Conservation (phyloP, 2,113 vertebrate species). For the Clinocottus analis region DNA sequence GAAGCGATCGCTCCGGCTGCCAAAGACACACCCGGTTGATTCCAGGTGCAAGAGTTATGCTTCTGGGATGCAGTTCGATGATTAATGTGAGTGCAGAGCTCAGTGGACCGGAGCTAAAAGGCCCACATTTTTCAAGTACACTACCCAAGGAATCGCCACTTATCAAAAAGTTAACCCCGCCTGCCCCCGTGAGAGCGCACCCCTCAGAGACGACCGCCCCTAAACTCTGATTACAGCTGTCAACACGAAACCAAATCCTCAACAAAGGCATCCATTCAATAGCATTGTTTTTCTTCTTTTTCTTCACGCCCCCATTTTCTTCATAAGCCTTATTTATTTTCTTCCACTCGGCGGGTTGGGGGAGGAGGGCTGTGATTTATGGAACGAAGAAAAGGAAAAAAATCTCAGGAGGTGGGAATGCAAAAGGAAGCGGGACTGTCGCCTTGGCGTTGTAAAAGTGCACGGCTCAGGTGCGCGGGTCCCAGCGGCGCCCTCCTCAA, state of each 20-base stretch:
- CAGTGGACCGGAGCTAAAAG: slow-evolving; percentile 65
- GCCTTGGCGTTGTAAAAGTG: slow-evolving; percentile 50
- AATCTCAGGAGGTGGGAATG: slow-evolving; percentile 58
- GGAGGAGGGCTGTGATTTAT: slow-evolving; percentile 67
- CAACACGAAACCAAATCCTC: slow-evolving; percentile 54
- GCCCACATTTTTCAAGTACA: slow-evolving; percentile 71
- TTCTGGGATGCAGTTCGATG: slow-evolving; percentile 22
- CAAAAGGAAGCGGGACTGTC: slow-evolving; percentile 52
- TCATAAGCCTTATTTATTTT: slow-evolving; percentile 48
- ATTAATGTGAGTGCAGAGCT: slow-evolving; percentile 65
- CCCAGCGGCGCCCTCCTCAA: slow-evolving; percentile 53
- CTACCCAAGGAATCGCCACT: slow-evolving; percentile 55
- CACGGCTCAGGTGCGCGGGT: slow-evolving; percentile 25
- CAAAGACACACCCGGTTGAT: neutral
- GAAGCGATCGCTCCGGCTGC: neutral
- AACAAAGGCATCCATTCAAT: slow-evolving; percentile 31
- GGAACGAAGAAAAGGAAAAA: slow-evolving; percentile 55
- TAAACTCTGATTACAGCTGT: slow-evolving; percentile 59
- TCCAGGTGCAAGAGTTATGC: neutral
- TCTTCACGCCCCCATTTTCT: slow-evolving; percentile 33
- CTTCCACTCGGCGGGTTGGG: slow-evolving; percentile 42
- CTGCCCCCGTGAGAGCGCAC: slow-evolving; percentile 54
- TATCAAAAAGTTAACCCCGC: slow-evolving; percentile 67
- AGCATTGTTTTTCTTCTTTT: slow-evolving; percentile 13
- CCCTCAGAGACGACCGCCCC: slow-evolving; percentile 55